Conservation (phyloP, 2,888 invertebrate species). For the Acanthococcus lagerstroemiae region DNA sequence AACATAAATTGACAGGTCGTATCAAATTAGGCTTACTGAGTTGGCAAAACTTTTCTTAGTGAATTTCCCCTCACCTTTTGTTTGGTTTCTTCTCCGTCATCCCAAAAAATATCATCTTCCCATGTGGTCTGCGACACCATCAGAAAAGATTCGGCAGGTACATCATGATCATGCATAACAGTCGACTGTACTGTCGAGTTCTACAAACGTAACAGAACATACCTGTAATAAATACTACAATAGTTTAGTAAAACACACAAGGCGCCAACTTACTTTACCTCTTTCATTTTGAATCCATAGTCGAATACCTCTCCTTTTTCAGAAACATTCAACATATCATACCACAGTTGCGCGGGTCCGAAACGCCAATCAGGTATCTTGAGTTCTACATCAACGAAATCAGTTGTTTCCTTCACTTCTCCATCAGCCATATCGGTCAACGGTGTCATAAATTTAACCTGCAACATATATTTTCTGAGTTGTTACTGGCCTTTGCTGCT, state of each 20-base stretch:
- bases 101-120: conserved; percentile 99
- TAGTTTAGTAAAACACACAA: no score
- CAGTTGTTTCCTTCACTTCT: conserved; percentile 38
- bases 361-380: conserved; percentile 90
- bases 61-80: conserved; percentile 70
- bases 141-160: conserved; percentile 80
- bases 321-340: conserved; percentile 90
- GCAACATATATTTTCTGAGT: no score
- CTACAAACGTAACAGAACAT: no score
- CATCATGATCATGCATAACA: conserved; percentile 46
- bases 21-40: no score
- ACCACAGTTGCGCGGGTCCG: conserved; percentile 98
- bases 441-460: conserved; percentile 48
- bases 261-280: neutral
- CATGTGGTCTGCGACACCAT: conserved; percentile 95
- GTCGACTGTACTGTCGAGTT: no score
- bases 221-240: no score
- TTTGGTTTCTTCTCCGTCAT: conserved; percentile 81
- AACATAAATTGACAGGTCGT: no score
- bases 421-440: conserved; percentile 43
- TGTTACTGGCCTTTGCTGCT: no score
- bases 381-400: conserved; percentile 46
- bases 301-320: conserved; percentile 91
- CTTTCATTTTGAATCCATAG: conserved; percentile 76
- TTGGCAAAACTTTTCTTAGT: no score